These are phyloP conservation scores for Drosophila hydei DNA, from an alignment of 1,140 invertebrate genomes.

Conservation along the genomic window DNA sequence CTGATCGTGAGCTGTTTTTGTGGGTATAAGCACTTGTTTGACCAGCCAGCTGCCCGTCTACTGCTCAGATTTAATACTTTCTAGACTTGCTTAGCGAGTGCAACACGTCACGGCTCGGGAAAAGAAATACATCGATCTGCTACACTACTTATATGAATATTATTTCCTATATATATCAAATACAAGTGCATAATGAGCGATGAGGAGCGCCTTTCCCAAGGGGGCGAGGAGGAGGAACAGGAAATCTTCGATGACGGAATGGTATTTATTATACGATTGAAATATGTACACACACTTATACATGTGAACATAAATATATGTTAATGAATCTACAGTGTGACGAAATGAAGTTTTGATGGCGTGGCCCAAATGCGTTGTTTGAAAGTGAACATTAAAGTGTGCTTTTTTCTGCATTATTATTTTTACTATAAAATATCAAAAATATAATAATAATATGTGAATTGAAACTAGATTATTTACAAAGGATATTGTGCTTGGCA, in stretches of 20 bases:
- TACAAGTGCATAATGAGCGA: constrained; percentile 42
- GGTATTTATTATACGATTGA: constrained; percentile 45
- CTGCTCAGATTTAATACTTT: constrained; percentile 73
- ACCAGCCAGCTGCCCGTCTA: constrained; percentile 62
- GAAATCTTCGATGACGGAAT: constrained; percentile 69
- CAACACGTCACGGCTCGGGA: constrained; percentile 68
- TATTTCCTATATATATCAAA: constrained; percentile 12
- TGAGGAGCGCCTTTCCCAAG: constrained; percentile 38
- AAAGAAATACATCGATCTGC: constrained; percentile 21
- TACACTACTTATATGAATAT: constrained; percentile 1
- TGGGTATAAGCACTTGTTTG: constrained; percentile 61
- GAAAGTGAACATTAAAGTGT: constrained; percentile 15
- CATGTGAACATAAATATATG: not conserved
- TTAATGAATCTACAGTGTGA: constrained; percentile 43
- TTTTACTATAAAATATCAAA: too few relatives aligned
- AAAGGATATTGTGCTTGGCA: too few relatives aligned
- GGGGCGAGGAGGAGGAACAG: constrained; percentile 55
- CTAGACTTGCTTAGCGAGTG: constrained; percentile 71
- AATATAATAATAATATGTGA: not conserved
- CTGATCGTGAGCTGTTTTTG: constrained; percentile 44
- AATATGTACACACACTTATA: constrained; percentile 4
- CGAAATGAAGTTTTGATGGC: constrained; percentile 63
- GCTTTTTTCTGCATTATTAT: too few relatives aligned
- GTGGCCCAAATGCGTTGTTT: constrained; percentile 61
- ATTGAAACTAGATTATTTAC: too few relatives aligned